Evolutionary conservation across 2,113 vertebrate genomes (phyloP).

Genomic region (Notothenia coriiceps): DNA sequence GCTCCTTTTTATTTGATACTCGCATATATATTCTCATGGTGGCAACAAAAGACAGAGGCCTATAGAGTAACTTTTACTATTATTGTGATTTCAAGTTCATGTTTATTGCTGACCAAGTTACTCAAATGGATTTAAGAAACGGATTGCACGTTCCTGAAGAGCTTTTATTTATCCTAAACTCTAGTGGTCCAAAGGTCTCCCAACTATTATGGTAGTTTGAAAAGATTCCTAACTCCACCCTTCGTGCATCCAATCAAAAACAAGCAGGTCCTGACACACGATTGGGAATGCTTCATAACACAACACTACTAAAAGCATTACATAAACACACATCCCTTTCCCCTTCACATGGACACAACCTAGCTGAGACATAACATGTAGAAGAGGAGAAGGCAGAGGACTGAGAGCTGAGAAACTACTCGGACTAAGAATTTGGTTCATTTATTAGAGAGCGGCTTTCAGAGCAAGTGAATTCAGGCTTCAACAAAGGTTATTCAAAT

Average conservation of each 20-base stretch:
- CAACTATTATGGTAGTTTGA: constrained; percentile 30
- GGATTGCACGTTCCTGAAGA: constrained; percentile 1
- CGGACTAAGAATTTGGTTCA: constrained; percentile 53
- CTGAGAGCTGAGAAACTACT: constrained; percentile 18
- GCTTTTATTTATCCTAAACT: constrained; percentile 27
- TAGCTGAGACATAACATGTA: not conserved
- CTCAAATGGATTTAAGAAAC: constrained; percentile 15
- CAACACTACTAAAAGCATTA: not conserved
- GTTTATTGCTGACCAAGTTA: constrained; percentile 1
- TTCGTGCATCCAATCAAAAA: constrained; percentile 39
- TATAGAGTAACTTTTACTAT: not conserved
- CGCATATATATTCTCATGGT: not conserved
- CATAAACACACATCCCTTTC: not conserved
- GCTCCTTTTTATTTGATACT: not conserved
- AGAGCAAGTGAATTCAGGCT: constrained; percentile 67
- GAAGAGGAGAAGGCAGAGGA: constrained; percentile 15
- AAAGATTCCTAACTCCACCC: constrained; percentile 11
- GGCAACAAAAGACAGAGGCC: not conserved
- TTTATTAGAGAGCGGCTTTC: constrained; percentile 70
- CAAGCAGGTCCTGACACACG: constrained; percentile 4
- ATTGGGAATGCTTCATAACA: constrained; percentile 9
- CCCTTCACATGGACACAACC: not conserved
- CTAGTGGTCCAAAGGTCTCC: not conserved
- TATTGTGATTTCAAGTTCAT: not conserved
- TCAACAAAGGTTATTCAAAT: constrained; percentile 78